These are phyloP conservation scores for Mastomys natalensis DNA, from an alignment of 2,113 vertebrate genomes.

Conservation along the genomic window DNA sequence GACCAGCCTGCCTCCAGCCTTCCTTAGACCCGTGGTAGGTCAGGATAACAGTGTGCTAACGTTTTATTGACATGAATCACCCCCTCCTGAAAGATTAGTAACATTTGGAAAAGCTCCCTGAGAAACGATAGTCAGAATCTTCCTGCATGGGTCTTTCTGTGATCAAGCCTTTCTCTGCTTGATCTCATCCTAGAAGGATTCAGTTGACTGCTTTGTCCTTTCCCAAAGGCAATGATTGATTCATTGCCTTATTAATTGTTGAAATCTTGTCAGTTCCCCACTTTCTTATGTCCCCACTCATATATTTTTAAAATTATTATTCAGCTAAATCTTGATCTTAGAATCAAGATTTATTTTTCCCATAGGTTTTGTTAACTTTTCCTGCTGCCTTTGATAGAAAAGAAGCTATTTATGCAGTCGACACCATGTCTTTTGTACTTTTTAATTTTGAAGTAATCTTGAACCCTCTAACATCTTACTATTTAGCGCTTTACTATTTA, in stretches of 20 bases:
- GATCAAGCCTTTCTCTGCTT: background rate
- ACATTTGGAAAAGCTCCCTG: slow-evolving; percentile 11
- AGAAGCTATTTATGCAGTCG: background rate
- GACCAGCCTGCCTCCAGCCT: background rate
- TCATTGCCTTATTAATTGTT: slow-evolving; percentile 8
- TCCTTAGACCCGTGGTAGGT: background rate
- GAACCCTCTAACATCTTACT: background rate
- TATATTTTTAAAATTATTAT: background rate
- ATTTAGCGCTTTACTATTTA: background rate
- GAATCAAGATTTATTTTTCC: background rate
- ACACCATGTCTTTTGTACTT: background rate
- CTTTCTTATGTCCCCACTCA: background rate
- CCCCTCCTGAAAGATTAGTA: slow-evolving; percentile 48
- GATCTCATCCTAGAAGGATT: slow-evolving; percentile 54
- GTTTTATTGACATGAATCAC: slow-evolving; percentile 40
- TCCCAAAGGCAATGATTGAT: background rate
- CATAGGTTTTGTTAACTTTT: background rate
- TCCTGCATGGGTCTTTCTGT: background rate
- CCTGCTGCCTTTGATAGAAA: background rate
- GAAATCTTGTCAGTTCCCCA: slow-evolving; percentile 25
- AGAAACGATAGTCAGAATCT: background rate
- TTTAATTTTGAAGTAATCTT: slow-evolving; percentile 21
- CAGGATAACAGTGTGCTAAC: background rate
- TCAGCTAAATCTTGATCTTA: background rate
- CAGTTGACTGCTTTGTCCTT: slow-evolving; percentile 32